phyloP scores from a whole-genome alignment of 1,140 invertebrate genomes.

The Brachionus asplanchnoidis region DNA sequence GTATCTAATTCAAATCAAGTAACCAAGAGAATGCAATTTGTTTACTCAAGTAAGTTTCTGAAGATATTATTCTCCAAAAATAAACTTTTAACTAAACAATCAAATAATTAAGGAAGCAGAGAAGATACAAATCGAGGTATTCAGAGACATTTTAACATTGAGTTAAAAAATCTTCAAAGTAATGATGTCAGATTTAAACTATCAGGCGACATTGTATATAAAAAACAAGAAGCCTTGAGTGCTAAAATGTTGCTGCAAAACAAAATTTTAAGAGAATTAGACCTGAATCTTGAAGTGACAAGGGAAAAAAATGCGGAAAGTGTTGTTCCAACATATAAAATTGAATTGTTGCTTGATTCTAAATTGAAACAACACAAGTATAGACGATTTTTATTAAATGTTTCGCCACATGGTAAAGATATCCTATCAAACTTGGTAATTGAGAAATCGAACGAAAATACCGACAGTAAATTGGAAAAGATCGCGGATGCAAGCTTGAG shows the following conservation, averaged over 20 bases:
- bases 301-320: not conserved
- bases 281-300: not conserved
- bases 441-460: not conserved
- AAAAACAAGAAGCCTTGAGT: not conserved
- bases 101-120: not conserved
- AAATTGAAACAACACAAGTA: not conserved
- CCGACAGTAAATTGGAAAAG: not conserved
- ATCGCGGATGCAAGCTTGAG: not conserved
- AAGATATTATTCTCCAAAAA: not conserved
- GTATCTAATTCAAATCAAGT: not conserved
- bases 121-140: conserved; percentile 15
- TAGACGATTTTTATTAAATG: not conserved
- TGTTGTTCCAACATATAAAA: not conserved
- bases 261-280: conserved; percentile 24
- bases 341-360: not conserved
- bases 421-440: not conserved
- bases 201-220: conserved; percentile 1
- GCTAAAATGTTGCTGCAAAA: not conserved
- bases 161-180: not conserved
- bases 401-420: not conserved
- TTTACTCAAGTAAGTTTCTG: not conserved
- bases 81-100: not conserved
- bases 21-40: not conserved
- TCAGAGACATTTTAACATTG: not conserved
- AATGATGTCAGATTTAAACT: conserved; percentile 24